Evolutionary conservation across 2,888 invertebrate species (phyloP), one percentile per base, ranked within the genome.

Genomic region (Leptinotarsa tumamoca): DNA sequence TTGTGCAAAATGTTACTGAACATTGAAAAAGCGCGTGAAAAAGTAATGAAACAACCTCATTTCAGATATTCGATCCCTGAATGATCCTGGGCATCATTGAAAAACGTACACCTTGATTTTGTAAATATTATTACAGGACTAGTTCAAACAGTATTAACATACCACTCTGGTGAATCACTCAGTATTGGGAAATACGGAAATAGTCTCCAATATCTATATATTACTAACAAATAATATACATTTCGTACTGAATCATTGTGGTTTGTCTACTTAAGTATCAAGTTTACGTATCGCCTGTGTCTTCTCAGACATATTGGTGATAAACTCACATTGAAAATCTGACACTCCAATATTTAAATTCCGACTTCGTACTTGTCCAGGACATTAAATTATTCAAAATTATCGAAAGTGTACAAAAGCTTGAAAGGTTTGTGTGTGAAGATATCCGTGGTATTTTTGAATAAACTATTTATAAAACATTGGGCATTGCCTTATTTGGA

Each of bases 391-490:
- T 79, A 77, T 77, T 74, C 71, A 66, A 77, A 77, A 77, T 76
- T 76, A 78, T 77, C 77, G 75, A 75, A 77, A 77, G 68, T 74
- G 73, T 74, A 72, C 76, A 72, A 69, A 68, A 72, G 73, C 68
- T 68, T 76, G 77, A 77, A 74, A 75, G 76, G 77, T 77, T 77
- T 77, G 77, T 76, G 76, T 79, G 66, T 71, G 71, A 72, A 78
- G 78, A 69, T 76, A 76, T 79, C 74, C 78, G 51, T 52, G 71
- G 71, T 79, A 77, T 79, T 79, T 78, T 72, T 63, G 74, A 72
- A 79, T 77, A 71, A 72, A 79, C 77, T 79, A 75, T 78, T 74
- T 74, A 72, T 76, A 76, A 75, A 77, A 73, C 77, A 79, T 75
- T 75, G 73, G 74, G 70, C 67, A 69, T 58, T 33, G 33, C 78